Percentiles rank a stretch among this genome's conserved stretches.
Conservation (phyloP, 1,140 invertebrate species). For the Ridgeia piscesae region DNA sequence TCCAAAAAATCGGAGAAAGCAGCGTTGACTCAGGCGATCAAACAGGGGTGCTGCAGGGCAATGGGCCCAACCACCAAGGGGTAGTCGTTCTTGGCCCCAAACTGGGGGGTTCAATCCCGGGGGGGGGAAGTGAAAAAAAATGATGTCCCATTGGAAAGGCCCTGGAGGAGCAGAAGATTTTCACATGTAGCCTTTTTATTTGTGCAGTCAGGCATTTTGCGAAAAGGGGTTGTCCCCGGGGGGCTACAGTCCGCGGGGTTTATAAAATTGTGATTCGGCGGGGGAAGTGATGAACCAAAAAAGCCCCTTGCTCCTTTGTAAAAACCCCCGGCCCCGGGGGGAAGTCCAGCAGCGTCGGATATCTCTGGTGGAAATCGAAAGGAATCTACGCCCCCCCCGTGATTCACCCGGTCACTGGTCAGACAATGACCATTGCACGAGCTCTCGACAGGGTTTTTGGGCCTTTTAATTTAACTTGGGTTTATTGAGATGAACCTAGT, state of each 20-base stretch:
- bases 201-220: background rate
- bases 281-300: no score
- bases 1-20: background rate
- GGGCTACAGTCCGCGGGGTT: no score
- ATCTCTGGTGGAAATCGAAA: slow-evolving; percentile 65
- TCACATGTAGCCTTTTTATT: background rate
- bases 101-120: slow-evolving; percentile 18
- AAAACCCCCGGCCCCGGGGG: no score
- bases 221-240: no score
- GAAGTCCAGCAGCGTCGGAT: background rate
- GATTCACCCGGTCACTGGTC: slow-evolving; percentile 69
- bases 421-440: slow-evolving; percentile 60
- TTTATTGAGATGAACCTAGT: slow-evolving; percentile 13
- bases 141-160: background rate
- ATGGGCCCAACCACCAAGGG: background rate
- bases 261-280: no score
- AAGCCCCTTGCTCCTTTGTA: no score
- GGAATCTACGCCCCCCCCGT: slow-evolving; percentile 72
- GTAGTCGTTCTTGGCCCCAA: background rate
- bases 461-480: no score
- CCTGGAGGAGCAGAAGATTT: background rate
- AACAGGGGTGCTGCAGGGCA: background rate
- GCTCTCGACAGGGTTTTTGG: slow-evolving; percentile 42
- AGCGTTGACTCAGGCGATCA: background rate
- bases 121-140: background rate